These are phyloP conservation scores for Rutilus rutilus DNA, from an alignment of 2,113 vertebrate species.

Conservation along the genomic window DNA sequence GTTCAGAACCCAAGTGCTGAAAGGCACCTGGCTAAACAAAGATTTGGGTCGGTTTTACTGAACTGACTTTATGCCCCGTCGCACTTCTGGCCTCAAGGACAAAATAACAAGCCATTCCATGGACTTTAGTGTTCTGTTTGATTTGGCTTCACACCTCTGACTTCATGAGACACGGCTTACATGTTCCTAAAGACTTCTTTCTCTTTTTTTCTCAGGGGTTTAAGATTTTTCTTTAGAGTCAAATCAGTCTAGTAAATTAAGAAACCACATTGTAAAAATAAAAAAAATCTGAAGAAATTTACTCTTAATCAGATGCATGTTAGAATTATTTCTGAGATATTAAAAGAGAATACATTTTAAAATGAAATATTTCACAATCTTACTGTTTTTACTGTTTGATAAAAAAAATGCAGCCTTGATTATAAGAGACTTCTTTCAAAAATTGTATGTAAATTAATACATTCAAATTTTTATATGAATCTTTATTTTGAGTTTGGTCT, in stretches of 20 bases:
- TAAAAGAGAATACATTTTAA: background rate
- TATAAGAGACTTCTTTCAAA: too few species aligned
- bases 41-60: background rate
- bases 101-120: conserved; percentile 33
- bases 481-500: background rate
- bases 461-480: too few species aligned
- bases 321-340: background rate
- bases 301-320: background rate
- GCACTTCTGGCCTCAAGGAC: background rate
- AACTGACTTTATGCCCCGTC: background rate
- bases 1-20: background rate
- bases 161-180: background rate
- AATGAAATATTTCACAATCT: background rate
- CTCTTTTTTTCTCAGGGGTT: background rate
- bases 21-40: background rate
- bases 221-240: background rate
- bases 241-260: background rate
- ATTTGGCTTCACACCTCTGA: conserved; percentile 37
- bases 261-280: too few species aligned
- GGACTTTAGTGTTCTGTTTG: conserved; percentile 45
- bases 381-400: background rate
- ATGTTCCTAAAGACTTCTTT: background rate
- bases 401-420: background rate
- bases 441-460: too few species aligned
- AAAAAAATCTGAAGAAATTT: too few species aligned